phyloP scores from a whole-genome alignment of 2,113 vertebrate genomes.

The Cyanoliseus patagonus region DNA sequence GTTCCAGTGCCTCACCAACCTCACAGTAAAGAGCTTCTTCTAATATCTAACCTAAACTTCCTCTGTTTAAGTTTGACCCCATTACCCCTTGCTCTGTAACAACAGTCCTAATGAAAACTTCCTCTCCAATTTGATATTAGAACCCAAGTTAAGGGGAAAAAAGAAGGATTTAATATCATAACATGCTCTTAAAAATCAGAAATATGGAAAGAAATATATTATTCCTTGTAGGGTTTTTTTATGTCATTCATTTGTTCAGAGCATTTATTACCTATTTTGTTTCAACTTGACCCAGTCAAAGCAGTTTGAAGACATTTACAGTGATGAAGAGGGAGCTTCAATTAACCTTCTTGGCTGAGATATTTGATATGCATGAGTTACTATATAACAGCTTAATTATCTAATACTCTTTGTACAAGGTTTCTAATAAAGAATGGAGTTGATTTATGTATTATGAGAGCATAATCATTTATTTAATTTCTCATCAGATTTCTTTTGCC shows the following conservation, averaged over 20 bases:
- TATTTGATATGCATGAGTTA: constrained; percentile 79
- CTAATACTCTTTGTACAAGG: constrained; percentile 74
- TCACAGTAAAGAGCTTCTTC: not conserved
- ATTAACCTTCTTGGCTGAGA: constrained; percentile 75
- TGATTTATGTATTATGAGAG: constrained; percentile 75
- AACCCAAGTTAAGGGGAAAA: not conserved
- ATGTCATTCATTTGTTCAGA: constrained; percentile 61
- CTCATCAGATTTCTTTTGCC: constrained; percentile 65
- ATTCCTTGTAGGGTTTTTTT: not conserved
- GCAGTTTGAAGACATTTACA: constrained; percentile 73
- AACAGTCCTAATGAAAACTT: not conserved
- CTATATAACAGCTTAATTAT: constrained; percentile 76
- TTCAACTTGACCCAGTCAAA: constrained; percentile 74
- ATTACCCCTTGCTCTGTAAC: not conserved
- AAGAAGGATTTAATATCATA: not conserved
- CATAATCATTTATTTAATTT: constrained; percentile 74
- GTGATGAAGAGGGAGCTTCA: constrained; percentile 72
- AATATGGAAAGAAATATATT: constrained; percentile 43
- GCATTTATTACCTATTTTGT: constrained; percentile 74
- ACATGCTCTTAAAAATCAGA: constrained; percentile 41
- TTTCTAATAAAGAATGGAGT: constrained; percentile 79
- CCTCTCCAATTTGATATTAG: not conserved
- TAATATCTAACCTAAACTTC: not conserved
- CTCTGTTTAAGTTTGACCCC: not conserved
- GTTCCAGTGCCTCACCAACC: not conserved